Conservation (phyloP, 2,797 vertebrate species). For the Acrossocheilus wenchowensis region DNA sequence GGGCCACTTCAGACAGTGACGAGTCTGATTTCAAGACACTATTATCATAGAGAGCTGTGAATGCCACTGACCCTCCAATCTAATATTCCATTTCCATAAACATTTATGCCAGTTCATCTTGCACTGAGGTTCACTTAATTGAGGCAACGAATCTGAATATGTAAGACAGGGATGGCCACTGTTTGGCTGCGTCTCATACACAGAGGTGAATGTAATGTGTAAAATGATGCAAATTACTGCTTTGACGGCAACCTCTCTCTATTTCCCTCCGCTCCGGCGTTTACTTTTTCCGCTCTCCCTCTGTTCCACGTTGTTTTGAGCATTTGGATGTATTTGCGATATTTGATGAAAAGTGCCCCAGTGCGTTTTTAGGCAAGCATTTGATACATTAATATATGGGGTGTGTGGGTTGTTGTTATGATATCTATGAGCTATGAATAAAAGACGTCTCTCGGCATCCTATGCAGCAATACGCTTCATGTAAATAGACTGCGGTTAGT, state of each 20-base stretch:
- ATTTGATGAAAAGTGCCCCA: slow-evolving; percentile 54
- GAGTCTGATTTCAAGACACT: slow-evolving; percentile 84
- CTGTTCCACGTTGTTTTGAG: slow-evolving; percentile 53
- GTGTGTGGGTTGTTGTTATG: slow-evolving; percentile 62
- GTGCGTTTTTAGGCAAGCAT: slow-evolving; percentile 59
- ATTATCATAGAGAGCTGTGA: slow-evolving; percentile 82
- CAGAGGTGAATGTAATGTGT: slow-evolving; percentile 78
- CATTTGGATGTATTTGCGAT: slow-evolving; percentile 57
- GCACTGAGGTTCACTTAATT: slow-evolving; percentile 83
- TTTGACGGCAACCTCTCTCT: slow-evolving; percentile 64
- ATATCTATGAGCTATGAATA: slow-evolving; percentile 58
- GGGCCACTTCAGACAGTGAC: slow-evolving; percentile 80
- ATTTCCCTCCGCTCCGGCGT: slow-evolving; percentile 41
- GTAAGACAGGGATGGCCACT: slow-evolving; percentile 75
- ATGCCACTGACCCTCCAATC: slow-evolving; percentile 79
- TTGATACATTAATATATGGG: slow-evolving; percentile 61
- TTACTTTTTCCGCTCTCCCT: slow-evolving; percentile 39
- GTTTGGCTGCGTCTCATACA: slow-evolving; percentile 72
- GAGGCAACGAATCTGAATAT: slow-evolving; percentile 83
- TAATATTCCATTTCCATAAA: slow-evolving; percentile 85
- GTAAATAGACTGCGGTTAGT: slow-evolving; percentile 51
- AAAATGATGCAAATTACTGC: slow-evolving; percentile 84
- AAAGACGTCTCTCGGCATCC: slow-evolving; percentile 37
- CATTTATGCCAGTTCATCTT: slow-evolving; percentile 85
- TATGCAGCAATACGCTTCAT: slow-evolving; percentile 21